Evolutionary conservation across 2,888 invertebrate genomes (phyloP).

Genomic region (Andrena bucephala): DNA sequence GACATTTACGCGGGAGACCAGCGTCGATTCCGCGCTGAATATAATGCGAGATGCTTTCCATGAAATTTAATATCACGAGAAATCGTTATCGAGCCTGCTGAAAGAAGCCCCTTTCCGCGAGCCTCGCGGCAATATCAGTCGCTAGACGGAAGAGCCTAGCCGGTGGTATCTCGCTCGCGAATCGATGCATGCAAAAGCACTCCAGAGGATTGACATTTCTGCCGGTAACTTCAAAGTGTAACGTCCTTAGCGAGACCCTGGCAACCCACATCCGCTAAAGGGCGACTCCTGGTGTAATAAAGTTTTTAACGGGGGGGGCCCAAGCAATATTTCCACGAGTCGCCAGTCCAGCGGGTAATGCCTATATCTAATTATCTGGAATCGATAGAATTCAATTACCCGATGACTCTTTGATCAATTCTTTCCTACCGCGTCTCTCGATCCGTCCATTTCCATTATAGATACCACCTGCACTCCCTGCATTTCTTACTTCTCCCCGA

Average conservation of each 20-base stretch:
- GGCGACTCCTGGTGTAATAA: conserved; percentile 33
- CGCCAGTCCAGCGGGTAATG: neutral
- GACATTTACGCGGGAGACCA: neutral
- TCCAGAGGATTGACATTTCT: conserved; percentile 63
- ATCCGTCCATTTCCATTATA: conserved; percentile 33
- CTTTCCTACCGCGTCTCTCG: neutral
- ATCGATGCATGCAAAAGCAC: conserved; percentile 53
- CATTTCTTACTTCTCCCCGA: neutral
- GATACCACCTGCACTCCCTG: neutral
- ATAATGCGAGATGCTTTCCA: conserved; percentile 3
- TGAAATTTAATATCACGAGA: conserved; percentile 1
- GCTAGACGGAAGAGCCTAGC: neutral
- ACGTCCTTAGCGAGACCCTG: conserved; percentile 42
- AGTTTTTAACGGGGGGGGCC: neutral
- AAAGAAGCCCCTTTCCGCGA: neutral
- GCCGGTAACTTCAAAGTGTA: conserved; percentile 26
- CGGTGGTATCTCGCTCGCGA: neutral
- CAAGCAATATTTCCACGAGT: neutral
- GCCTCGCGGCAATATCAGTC: neutral
- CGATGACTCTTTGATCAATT: conserved; percentile 7
- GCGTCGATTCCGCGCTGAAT: neutral
- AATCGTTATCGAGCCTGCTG: neutral
- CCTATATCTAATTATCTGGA: conserved; percentile 35
- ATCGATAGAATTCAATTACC: conserved; percentile 69
- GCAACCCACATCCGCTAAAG: conserved; percentile 46